Percentiles rank a stretch among this genome's conserved stretches.
These are phyloP conservation scores for Polypedilum vanderplanki DNA, from an alignment of 1,140 invertebrate genomes.

Conservation along the genomic window DNA sequence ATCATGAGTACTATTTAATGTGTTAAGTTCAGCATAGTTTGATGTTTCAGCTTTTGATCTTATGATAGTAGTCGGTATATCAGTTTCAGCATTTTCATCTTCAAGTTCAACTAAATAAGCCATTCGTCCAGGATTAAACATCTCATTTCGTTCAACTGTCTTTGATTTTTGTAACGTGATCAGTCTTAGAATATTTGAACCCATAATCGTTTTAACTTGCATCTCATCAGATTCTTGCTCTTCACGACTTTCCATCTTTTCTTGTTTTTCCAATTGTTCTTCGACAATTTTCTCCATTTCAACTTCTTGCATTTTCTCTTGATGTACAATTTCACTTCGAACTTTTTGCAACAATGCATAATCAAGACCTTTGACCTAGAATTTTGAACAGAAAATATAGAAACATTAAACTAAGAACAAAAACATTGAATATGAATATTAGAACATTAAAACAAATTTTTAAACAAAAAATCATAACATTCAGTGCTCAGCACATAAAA, in stretches of 20 bases:
- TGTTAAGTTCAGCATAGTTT: slow-evolving; percentile 52
- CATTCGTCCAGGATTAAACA: slow-evolving; percentile 95
- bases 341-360: slow-evolving; percentile 98
- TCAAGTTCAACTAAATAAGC: slow-evolving; percentile 93
- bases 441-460: too few relatives aligned
- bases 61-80: slow-evolving; percentile 93
- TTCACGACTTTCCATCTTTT: slow-evolving; percentile 48
- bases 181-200: slow-evolving; percentile 65
- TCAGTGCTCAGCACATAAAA: too few relatives aligned
- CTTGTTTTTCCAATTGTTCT: slow-evolving; percentile 51
- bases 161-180: slow-evolving; percentile 57
- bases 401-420: too few relatives aligned
- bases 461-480: too few relatives aligned
- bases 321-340: slow-evolving; percentile 69
- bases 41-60: slow-evolving; percentile 93
- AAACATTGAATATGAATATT: too few relatives aligned
- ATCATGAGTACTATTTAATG: slow-evolving; percentile 85
- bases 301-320: slow-evolving; percentile 77
- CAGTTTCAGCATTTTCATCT: slow-evolving; percentile 81
- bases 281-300: slow-evolving; percentile 64
- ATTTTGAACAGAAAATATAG: too few relatives aligned
- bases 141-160: slow-evolving; percentile 75
- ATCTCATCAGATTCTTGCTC: slow-evolving; percentile 57
- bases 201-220: slow-evolving; percentile 72
- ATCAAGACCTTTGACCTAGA: slow-evolving; percentile 81